Evolutionary conservation across 2,888 invertebrate species (phyloP).

Genomic region (Agrochola litura): DNA sequence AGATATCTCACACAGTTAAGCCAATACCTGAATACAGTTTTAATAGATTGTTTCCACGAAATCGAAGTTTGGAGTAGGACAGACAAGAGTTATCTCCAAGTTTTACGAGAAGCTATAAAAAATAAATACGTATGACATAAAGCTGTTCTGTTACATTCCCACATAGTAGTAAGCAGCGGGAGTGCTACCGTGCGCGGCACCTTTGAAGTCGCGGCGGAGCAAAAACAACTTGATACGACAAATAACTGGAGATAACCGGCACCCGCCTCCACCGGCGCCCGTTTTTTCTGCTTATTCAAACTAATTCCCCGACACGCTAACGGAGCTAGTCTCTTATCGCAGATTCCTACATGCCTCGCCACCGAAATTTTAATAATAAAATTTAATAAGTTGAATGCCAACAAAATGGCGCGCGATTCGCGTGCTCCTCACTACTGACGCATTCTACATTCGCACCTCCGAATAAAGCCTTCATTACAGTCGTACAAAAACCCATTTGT

Average conservation of each 20-base stretch:
- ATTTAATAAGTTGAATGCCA: slow-evolving; percentile 62
- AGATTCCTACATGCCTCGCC: slow-evolving; percentile 53
- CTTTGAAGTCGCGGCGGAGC: slow-evolving; percentile 82
- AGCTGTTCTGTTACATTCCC: slow-evolving; percentile 78
- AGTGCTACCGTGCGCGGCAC: slow-evolving; percentile 85
- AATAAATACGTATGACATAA: slow-evolving; percentile 76
- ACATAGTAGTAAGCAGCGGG: slow-evolving; percentile 77
- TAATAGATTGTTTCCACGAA: slow-evolving; percentile 78
- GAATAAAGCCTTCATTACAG: slow-evolving; percentile 88
- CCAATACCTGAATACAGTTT: slow-evolving; percentile 63
- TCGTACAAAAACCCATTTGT: slow-evolving; percentile 87
- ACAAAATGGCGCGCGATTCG: slow-evolving; percentile 69
- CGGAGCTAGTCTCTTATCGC: slow-evolving; percentile 76
- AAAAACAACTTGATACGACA: slow-evolving; percentile 88
- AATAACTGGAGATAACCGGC: slow-evolving; percentile 87
- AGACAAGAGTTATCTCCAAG: slow-evolving; percentile 68
- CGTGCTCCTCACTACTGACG: slow-evolving; percentile 73
- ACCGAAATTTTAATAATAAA: slow-evolving; percentile 62
- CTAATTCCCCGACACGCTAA: slow-evolving; percentile 78
- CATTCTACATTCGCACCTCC: slow-evolving; percentile 86
- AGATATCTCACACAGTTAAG: slow-evolving; percentile 67
- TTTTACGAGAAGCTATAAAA: slow-evolving; percentile 80
- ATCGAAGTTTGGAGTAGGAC: slow-evolving; percentile 69
- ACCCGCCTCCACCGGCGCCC: slow-evolving; percentile 80
- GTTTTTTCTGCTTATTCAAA: slow-evolving; percentile 81